Evolutionary conservation across 2,113 vertebrate species (phyloP).

Genomic region (Donacobius atricapilla): DNA sequence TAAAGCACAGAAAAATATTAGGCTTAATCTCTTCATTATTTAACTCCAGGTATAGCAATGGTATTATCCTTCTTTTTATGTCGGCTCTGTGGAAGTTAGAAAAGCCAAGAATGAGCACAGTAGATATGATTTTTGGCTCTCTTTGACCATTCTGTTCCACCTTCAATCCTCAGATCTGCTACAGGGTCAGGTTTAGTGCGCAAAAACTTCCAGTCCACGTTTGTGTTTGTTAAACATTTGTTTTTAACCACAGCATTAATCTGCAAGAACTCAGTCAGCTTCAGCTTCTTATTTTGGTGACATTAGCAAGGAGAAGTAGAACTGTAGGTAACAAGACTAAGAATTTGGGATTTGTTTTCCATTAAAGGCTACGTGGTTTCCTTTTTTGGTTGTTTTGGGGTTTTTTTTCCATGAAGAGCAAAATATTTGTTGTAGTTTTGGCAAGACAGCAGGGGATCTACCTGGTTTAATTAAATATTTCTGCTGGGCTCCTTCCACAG

Average conservation of each 20-base stretch:
- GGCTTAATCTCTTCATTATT: background rate
- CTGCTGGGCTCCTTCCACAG: background rate
- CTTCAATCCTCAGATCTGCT: background rate
- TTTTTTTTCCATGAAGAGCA: background rate
- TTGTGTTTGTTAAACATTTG: background rate
- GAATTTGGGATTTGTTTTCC: background rate
- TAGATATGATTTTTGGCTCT: background rate
- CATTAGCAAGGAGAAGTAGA: background rate
- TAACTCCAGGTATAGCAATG: background rate
- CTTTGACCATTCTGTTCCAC: background rate
- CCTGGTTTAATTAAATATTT: background rate
- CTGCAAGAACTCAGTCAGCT: background rate
- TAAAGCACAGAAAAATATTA: background rate
- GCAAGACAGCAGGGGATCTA: background rate
- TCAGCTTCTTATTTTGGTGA: background rate
- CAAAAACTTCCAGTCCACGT: background rate
- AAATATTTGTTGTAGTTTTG: background rate
- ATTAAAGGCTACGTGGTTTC: fast-evolving
- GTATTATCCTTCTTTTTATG: background rate
- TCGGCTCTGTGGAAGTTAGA: background rate
- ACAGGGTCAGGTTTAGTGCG: background rate
- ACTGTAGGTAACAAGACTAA: background rate
- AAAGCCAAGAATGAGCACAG: background rate
- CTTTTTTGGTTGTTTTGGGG: background rate
- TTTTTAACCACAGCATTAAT: background rate